Conservation (phyloP, 2,797 vertebrate genomes). For the Pseudochirops corinnae region DNA sequence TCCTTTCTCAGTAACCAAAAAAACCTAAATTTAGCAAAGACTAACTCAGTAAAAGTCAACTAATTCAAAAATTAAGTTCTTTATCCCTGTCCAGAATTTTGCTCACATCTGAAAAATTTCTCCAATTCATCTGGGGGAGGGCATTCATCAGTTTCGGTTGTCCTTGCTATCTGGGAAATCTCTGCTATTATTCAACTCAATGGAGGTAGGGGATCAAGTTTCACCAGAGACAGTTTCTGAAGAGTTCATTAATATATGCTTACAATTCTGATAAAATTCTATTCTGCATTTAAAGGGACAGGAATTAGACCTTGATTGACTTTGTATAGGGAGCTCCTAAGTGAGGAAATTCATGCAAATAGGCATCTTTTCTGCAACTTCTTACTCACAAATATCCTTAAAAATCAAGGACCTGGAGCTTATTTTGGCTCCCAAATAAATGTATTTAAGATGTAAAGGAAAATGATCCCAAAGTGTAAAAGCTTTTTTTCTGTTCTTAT, state of each 20-base stretch:
- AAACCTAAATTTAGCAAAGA: constrained; percentile 33
- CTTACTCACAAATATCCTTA: background rate
- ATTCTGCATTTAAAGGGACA: no score
- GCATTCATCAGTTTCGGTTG: constrained; percentile 36
- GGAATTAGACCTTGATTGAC: no score
- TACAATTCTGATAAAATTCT: no score
- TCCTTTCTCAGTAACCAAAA: constrained; percentile 18
- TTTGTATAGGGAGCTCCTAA: no score
- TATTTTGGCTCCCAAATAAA: background rate
- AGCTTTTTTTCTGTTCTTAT: no score
- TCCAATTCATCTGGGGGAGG: constrained; percentile 43
- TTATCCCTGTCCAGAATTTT: constrained; percentile 20
- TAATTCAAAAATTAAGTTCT: constrained; percentile 40
- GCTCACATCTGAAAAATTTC: constrained; percentile 23
- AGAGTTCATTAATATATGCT: background rate
- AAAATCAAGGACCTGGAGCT: background rate
- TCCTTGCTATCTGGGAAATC: background rate
- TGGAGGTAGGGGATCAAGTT: background rate
- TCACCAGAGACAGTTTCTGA: background rate
- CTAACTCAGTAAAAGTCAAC: constrained; percentile 19
- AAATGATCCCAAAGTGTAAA: background rate
- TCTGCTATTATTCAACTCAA: constrained; percentile 44
- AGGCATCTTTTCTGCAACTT: background rate
- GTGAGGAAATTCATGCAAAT: no score
- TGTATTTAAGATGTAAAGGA: background rate